Conservation (phyloP, 2,113 vertebrate species). For the Anolis sagrei region DNA sequence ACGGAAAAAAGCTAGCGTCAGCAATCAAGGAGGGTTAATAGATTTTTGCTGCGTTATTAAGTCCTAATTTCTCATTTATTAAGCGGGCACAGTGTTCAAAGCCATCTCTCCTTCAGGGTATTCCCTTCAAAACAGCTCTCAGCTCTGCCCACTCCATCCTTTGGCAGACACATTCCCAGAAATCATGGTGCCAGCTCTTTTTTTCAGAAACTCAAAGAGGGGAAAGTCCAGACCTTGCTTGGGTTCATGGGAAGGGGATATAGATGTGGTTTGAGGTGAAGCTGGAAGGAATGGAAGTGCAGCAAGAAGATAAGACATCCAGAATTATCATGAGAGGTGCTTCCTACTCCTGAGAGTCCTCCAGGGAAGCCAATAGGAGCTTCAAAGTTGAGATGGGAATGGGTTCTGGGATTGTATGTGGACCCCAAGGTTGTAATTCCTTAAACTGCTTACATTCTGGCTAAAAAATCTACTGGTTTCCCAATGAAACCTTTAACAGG, state of each 20-base stretch:
- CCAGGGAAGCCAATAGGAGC: too few species aligned
- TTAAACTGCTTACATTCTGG: too few species aligned
- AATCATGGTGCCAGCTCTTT: neutral
- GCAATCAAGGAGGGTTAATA: conserved; percentile 80
- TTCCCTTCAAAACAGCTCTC: conserved; percentile 74
- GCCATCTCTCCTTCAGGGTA: conserved; percentile 73
- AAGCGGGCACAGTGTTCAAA: conserved; percentile 68
- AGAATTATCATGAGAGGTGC: too few species aligned
- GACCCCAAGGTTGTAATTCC: too few species aligned
- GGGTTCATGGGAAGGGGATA: neutral
- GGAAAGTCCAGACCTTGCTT: neutral
- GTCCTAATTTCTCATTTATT: conserved; percentile 81
- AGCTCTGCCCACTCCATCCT: conserved; percentile 48
- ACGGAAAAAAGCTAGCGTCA: conserved; percentile 55
- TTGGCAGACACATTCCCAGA: conserved; percentile 32
- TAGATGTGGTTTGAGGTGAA: neutral
- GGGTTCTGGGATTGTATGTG: too few species aligned
- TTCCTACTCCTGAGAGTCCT: neutral
- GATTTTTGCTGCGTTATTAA: conserved; percentile 78
- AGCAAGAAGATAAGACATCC: neutral
- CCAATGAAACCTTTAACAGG: too few species aligned
- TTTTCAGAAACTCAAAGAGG: neutral
- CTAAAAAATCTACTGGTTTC: too few species aligned
- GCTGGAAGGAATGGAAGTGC: neutral
- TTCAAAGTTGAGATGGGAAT: too few species aligned